A percentile compares a stretch with the other conserved stretches of the same genome.
These are phyloP conservation scores for Clitarchus hookeri DNA, from an alignment of 2,888 invertebrate species.

Conservation along the genomic window DNA sequence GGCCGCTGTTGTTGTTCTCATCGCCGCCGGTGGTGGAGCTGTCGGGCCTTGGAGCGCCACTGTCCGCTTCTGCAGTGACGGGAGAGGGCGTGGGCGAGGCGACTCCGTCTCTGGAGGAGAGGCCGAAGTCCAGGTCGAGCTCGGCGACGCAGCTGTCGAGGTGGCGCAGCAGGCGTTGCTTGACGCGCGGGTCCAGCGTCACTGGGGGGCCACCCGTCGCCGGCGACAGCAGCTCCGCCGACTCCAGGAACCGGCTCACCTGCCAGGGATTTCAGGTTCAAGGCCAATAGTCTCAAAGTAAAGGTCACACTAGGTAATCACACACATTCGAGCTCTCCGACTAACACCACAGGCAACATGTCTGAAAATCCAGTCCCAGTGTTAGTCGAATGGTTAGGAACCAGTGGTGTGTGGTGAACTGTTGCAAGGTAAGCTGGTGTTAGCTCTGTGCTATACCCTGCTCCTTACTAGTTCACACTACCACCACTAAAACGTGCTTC, in stretches of 20 bases:
- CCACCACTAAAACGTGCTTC: too few species aligned
- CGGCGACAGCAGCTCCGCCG: constrained; percentile 62
- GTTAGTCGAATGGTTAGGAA: too few species aligned
- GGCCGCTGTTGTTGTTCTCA: constrained; percentile 56
- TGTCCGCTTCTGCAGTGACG: constrained; percentile 53
- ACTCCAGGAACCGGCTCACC: constrained; percentile 63
- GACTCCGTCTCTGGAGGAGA: constrained; percentile 49
- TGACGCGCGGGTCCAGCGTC: constrained; percentile 58
- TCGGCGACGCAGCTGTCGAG: constrained; percentile 66
- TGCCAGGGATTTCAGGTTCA: constrained; percentile 42
- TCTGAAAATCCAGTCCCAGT: too few species aligned
- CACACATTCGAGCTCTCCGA: too few species aligned
- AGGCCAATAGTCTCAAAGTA: too few species aligned
- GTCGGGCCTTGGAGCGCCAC: constrained; percentile 51
- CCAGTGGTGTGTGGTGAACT: too few species aligned
- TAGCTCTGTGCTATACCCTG: too few species aligned
- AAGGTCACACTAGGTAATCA: too few species aligned
- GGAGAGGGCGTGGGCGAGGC: constrained; percentile 34
- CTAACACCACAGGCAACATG: too few species aligned
- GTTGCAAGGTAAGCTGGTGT: too few species aligned
- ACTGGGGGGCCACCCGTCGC: constrained; percentile 32
- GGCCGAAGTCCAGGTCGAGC: constrained; percentile 62
- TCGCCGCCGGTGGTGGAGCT: constrained; percentile 54
- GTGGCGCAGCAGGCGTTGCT: constrained; percentile 63
- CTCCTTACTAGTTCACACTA: too few species aligned